phyloP scores from a whole-genome alignment of 2,113 vertebrate species.

The Neogobius melanostomus region DNA sequence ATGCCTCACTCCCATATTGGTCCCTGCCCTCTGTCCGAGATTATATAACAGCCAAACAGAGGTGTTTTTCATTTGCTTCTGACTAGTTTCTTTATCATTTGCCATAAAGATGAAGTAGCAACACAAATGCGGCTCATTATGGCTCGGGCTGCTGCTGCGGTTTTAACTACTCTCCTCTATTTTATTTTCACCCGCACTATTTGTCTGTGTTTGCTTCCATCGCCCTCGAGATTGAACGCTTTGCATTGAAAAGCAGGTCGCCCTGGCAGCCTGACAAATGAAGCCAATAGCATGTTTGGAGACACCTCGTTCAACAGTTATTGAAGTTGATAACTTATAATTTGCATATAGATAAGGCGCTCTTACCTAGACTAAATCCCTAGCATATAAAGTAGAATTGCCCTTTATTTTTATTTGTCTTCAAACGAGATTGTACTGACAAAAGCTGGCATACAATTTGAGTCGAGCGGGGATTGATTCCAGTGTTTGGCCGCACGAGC shows the following conservation, averaged over 20 bases:
- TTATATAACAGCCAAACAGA: slow-evolving; percentile 36
- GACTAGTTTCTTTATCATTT: slow-evolving; percentile 59
- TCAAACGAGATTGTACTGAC: slow-evolving; percentile 50
- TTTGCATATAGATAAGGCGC: slow-evolving; percentile 83
- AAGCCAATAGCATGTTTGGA: slow-evolving; percentile 71
- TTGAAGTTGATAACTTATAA: slow-evolving; percentile 77
- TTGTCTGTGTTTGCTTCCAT: slow-evolving; percentile 67
- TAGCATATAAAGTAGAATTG: slow-evolving; percentile 76
- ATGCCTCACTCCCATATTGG: no score
- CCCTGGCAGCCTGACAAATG: slow-evolving; percentile 74
- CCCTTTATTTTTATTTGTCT: slow-evolving; percentile 35
- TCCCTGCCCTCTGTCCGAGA: no score
- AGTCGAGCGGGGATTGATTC: slow-evolving; percentile 41
- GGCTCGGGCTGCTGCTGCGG: slow-evolving; percentile 30
- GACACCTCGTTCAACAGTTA: slow-evolving; percentile 72
- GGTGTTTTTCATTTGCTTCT: slow-evolving; percentile 48
- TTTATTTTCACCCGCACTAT: slow-evolving; percentile 35
- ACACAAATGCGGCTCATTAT: slow-evolving; percentile 64
- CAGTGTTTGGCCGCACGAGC: slow-evolving; percentile 34
- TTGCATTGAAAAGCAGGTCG: slow-evolving; percentile 66
- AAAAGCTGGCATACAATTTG: slow-evolving; percentile 52
- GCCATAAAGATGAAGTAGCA: slow-evolving; percentile 62
- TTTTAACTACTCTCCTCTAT: slow-evolving; percentile 40
- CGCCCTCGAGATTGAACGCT: slow-evolving; percentile 61
- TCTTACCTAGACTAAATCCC: slow-evolving; percentile 74